Evolutionary conservation across 2,113 vertebrate species (phyloP).

Genomic region (Phycodurus eques): DNA sequence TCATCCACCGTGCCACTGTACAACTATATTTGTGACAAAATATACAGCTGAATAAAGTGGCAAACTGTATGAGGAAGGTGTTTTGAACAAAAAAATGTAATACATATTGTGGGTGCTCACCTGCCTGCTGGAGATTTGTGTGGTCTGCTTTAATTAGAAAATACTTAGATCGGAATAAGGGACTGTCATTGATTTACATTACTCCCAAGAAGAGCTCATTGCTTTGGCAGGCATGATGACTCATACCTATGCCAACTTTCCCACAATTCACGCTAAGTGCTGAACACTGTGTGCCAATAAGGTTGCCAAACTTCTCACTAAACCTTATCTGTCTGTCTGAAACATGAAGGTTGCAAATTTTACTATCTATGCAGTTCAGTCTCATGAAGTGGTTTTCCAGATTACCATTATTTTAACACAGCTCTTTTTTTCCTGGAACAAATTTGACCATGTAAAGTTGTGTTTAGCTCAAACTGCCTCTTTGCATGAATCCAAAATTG

Average conservation of each 20-base stretch:
- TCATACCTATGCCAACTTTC: conserved; percentile 44
- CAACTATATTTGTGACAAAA: too few relatives aligned
- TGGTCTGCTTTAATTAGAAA: conserved; percentile 6
- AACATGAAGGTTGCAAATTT: not conserved
- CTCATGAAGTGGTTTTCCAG: not conserved
- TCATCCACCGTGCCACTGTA: too few relatives aligned
- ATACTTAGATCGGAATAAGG: conserved; percentile 36
- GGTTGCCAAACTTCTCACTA: conserved; percentile 12
- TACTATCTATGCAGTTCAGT: not conserved
- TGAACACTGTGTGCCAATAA: not conserved
- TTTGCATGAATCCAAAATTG: not conserved
- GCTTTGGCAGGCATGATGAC: conserved; percentile 35
- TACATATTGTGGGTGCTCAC: conserved; percentile 14
- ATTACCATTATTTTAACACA: not conserved
- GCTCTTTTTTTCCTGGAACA: not conserved
- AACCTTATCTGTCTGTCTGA: conserved; percentile 1
- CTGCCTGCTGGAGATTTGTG: not conserved
- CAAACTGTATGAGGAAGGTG: not conserved
- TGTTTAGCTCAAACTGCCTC: not conserved
- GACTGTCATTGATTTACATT: conserved; percentile 53
- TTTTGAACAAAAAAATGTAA: not conserved
- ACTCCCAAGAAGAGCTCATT: conserved; percentile 41
- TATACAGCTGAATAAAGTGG: not conserved
- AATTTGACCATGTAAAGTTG: not conserved
- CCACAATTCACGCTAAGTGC: conserved; percentile 32